A percentile compares a stretch with the other conserved stretches of the same genome.
phyloP scores from a whole-genome alignment of 2,797 vertebrate genomes.

The Chloroceryle amazona region DNA sequence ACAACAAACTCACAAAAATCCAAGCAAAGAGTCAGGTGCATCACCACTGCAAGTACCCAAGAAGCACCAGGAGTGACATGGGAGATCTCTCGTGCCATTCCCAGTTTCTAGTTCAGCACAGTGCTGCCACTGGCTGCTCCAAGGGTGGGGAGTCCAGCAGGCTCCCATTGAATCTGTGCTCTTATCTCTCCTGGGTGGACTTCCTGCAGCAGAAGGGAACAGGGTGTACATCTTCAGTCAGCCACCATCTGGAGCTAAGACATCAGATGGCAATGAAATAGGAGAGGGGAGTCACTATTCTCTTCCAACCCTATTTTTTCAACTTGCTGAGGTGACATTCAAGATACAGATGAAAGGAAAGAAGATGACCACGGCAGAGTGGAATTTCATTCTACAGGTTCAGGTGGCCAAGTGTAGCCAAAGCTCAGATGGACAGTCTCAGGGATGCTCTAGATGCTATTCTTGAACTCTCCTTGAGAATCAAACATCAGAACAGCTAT shows the following conservation, averaged over 20 bases:
- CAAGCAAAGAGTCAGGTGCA: neutral
- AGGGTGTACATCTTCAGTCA: constrained; percentile 22
- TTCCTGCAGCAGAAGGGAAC: constrained; percentile 42
- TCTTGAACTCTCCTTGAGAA: neutral
- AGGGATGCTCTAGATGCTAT: neutral
- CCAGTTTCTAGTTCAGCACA: neutral
- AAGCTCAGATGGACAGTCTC: neutral
- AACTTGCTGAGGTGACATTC: neutral
- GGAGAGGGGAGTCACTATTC: neutral
- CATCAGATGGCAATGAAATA: constrained; percentile 4
- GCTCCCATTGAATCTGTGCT: neutral
- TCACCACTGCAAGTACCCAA: neutral
- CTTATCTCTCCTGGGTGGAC: neutral
- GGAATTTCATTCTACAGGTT: neutral
- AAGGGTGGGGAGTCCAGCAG: neutral
- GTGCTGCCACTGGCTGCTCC: neutral
- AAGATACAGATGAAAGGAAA: neutral
- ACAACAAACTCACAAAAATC: too few species aligned
- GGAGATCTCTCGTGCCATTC: neutral
- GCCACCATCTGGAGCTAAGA: constrained; percentile 37
- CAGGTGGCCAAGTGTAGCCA: neutral
- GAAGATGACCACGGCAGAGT: accelerated
- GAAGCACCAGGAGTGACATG: neutral
- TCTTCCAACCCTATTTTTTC: neutral
- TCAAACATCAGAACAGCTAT: neutral